These are phyloP conservation scores for Homalodisca vitripennis DNA, from an alignment of 1,140 invertebrate species.

Conservation along the genomic window DNA sequence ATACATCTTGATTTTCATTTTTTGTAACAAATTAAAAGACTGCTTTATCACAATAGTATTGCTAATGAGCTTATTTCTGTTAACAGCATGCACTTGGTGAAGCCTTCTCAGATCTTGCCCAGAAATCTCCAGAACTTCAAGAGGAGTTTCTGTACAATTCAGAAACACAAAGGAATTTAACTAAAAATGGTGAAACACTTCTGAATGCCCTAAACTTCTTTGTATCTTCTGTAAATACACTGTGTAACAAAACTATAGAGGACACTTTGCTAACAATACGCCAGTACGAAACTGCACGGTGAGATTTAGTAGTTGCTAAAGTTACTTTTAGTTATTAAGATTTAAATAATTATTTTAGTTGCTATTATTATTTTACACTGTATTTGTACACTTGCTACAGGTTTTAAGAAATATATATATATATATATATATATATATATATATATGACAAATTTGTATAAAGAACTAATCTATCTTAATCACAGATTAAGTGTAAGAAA, in stretches of 20 bases:
- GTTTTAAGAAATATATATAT: too few relatives aligned
- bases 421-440: too few relatives aligned
- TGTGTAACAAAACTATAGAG: constrained; percentile 96
- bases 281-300: constrained; percentile 91
- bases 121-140: constrained; percentile 92
- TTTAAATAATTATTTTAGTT: too few relatives aligned
- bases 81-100: constrained; percentile 75
- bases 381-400: too few relatives aligned
- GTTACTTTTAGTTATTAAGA: too few relatives aligned
- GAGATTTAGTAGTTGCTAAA: constrained; percentile 36
- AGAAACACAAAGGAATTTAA: constrained; percentile 89
- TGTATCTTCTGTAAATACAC: constrained; percentile 90
- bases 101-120: constrained; percentile 91
- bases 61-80: constrained; percentile 28
- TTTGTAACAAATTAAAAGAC: too few relatives aligned
- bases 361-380: too few relatives aligned
- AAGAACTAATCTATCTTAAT: too few relatives aligned
- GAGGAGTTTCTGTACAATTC: constrained; percentile 95
- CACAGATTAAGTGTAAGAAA: too few relatives aligned
- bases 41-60: too few relatives aligned
- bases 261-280: constrained; percentile 91
- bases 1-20: too few relatives aligned
- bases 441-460: too few relatives aligned
- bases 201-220: constrained; percentile 94
- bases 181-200: constrained; percentile 91